Evolutionary conservation across 2,888 invertebrate species (phyloP).

Genomic region (Lampropteryx suffumata): DNA sequence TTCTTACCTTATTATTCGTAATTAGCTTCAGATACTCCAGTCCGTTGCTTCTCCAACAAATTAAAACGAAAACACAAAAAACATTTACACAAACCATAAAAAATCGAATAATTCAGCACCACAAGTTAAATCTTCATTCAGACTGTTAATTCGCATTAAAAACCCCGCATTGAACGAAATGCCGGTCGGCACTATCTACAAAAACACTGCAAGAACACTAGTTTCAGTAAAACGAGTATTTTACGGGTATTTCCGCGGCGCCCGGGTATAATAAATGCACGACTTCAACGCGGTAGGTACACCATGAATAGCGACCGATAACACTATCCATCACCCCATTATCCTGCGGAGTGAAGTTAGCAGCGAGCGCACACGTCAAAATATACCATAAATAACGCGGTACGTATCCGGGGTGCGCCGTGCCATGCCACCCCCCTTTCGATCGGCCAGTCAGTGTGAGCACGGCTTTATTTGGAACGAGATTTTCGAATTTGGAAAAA

Average conservation of each 20-base stretch:
- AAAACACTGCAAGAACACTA: conserved; percentile 48
- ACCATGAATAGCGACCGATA: conserved; percentile 77
- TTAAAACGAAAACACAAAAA: conserved; percentile 10
- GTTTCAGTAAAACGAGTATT: conserved; percentile 42
- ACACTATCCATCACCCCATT: conserved; percentile 81
- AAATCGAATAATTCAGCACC: conserved; percentile 16
- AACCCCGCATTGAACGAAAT: conserved; percentile 51
- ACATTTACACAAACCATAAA: conserved; percentile 40
- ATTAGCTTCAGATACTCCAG: conserved; percentile 9
- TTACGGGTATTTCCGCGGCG: conserved; percentile 60
- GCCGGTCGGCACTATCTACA: conserved; percentile 49
- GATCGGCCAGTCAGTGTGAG: conserved; percentile 52
- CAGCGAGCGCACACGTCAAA: conserved; percentile 76
- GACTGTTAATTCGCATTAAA: conserved; percentile 40
- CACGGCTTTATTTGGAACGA: conserved; percentile 51
- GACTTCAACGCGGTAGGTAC: conserved; percentile 63
- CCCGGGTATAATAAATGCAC: conserved; percentile 61
- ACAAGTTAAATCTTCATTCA: conserved; percentile 18
- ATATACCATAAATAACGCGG: conserved; percentile 79
- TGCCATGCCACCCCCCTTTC: conserved; percentile 48
- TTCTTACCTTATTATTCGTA: conserved; percentile 26
- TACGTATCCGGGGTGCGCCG: conserved; percentile 64
- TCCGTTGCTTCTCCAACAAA: conserved; percentile 8
- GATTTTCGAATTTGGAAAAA: conserved; percentile 43
- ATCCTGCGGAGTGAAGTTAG: conserved; percentile 77